Conservation (phyloP, 2,113 vertebrate genomes). For the Pangasianodon hypophthalmus region DNA sequence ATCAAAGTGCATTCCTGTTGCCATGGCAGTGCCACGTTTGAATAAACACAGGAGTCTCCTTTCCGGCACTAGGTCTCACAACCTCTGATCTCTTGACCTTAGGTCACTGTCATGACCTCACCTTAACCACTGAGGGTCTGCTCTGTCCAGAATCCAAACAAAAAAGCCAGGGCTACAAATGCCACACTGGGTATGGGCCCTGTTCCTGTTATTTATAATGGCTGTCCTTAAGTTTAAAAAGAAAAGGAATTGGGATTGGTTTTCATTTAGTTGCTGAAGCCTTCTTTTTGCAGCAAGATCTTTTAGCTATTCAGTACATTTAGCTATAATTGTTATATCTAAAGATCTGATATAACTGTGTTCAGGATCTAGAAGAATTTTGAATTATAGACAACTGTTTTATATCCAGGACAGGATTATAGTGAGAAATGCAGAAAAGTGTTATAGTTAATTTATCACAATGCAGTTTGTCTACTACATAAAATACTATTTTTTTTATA, state of each 20-base stretch:
- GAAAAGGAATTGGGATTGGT: not conserved
- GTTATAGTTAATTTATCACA: not conserved
- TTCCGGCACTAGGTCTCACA: constrained; percentile 46
- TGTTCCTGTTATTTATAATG: not conserved
- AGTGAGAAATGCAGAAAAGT: not conserved
- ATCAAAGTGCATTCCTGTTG: constrained; percentile 37
- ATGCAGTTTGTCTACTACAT: not conserved
- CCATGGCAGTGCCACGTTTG: constrained; percentile 48
- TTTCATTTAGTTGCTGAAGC: not conserved
- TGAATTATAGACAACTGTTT: not conserved
- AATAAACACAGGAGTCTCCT: constrained; percentile 57
- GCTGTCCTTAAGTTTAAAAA: not conserved
- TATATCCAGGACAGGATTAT: not conserved
- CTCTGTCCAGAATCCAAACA: constrained; percentile 42
- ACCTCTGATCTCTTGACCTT: constrained; percentile 49
- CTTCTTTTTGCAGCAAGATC: not conserved
- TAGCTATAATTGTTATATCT: not conserved
- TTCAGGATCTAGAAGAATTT: not conserved
- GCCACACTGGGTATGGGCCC: not conserved
- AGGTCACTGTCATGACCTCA: constrained; percentile 46
- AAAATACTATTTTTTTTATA: not conserved
- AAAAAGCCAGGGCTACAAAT: constrained; percentile 15
- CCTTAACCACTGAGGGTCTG: constrained; percentile 38
- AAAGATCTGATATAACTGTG: not conserved
- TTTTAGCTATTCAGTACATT: not conserved